Percentiles rank a stretch among this genome's conserved stretches.
These are phyloP conservation scores for Petaurus breviceps DNA, from an alignment of 2,113 vertebrate genomes.

Conservation along the genomic window DNA sequence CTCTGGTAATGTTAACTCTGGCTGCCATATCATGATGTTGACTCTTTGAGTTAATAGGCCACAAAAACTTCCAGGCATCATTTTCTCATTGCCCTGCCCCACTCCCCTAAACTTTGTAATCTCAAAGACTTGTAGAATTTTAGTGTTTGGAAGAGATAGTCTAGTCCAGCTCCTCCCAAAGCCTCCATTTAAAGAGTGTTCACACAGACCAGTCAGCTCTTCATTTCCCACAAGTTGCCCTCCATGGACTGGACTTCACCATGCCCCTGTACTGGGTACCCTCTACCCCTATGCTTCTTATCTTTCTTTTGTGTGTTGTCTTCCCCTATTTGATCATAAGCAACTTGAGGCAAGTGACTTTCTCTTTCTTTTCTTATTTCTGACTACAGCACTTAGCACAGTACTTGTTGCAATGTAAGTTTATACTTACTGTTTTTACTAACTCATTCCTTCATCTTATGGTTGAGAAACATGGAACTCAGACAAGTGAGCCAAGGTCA, in stretches of 20 bases:
- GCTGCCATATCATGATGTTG: background rate
- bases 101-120: background rate
- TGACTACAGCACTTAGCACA: background rate
- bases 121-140: background rate
- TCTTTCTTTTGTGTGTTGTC: background rate
- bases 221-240: background rate
- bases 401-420: background rate
- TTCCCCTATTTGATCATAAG: background rate
- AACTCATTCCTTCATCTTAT: background rate
- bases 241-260: background rate
- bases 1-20: background rate
- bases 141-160: background rate
- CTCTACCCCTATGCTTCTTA: background rate
- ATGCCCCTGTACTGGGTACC: background rate
- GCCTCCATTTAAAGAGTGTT: background rate
- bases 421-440: background rate
- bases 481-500: background rate
- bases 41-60: background rate
- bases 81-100: background rate
- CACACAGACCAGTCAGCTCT: background rate
- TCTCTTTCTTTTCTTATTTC: background rate
- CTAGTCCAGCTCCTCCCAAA: background rate
- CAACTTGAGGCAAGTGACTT: background rate
- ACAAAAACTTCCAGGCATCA: background rate
- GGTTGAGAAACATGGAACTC: background rate